Conservation (phyloP, 2,888 invertebrate species). For the Metellina segmentata region DNA sequence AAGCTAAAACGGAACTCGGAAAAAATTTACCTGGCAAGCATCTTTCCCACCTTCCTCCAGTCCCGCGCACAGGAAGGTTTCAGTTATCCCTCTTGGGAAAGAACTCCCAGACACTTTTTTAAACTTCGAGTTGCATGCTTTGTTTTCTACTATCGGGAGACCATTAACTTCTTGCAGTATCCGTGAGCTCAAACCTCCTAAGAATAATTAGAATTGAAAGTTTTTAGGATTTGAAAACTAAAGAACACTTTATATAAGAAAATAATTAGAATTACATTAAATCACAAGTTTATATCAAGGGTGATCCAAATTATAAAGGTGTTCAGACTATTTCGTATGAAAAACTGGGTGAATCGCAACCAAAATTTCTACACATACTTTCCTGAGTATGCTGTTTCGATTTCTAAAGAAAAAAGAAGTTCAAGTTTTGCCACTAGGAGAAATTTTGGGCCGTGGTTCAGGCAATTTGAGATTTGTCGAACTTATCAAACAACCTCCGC, state of each 20-base stretch:
- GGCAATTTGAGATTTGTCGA: too few species aligned
- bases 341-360: too few species aligned
- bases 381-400: too few species aligned
- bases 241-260: background rate
- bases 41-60: slow-evolving; percentile 78
- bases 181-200: slow-evolving; percentile 64
- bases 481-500: too few species aligned
- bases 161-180: slow-evolving; percentile 60
- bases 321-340: too few species aligned
- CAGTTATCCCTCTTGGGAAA: slow-evolving; percentile 59
- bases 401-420: too few species aligned
- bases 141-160: slow-evolving; percentile 52
- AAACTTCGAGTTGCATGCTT: slow-evolving; percentile 44
- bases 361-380: too few species aligned
- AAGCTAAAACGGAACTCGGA: too few species aligned
- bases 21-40: slow-evolving; percentile 80
- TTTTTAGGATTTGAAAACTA: background rate
- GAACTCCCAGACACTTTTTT: slow-evolving; percentile 14
- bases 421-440: too few species aligned
- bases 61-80: slow-evolving; percentile 78
- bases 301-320: too few species aligned
- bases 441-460: too few species aligned
- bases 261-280: background rate
- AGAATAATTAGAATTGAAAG: background rate
- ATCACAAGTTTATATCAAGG: too few species aligned